These are phyloP conservation scores for Andrena cerasifolii DNA, from an alignment of 1,140 invertebrate species.

Conservation along the genomic window DNA sequence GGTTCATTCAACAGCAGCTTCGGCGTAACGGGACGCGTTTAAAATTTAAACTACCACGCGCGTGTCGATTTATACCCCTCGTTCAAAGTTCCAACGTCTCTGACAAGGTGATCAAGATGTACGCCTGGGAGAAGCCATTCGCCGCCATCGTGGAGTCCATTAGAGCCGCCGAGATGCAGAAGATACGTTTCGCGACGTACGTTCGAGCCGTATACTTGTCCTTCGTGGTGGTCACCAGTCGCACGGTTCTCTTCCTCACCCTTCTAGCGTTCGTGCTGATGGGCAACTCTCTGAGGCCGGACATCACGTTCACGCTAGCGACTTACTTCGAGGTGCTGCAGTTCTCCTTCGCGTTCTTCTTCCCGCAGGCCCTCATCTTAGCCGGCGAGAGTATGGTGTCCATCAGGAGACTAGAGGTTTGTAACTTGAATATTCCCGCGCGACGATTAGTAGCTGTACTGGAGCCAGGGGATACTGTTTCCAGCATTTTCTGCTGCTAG, in stretches of 20 bases:
- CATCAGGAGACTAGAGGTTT: constrained; percentile 83
- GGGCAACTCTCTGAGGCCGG: constrained; percentile 86
- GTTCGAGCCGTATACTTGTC: constrained; percentile 88
- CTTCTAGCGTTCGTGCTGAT: constrained; percentile 87
- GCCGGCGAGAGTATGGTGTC: constrained; percentile 87
- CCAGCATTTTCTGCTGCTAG: constrained; percentile 85
- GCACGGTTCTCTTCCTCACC: constrained; percentile 88
- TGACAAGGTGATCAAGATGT: constrained; percentile 89
- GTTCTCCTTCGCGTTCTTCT: constrained; percentile 86
- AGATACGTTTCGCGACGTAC: constrained; percentile 87
- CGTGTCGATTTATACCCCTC: not conserved
- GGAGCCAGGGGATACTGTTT: constrained; percentile 64
- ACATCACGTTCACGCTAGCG: constrained; percentile 85
- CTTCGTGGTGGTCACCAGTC: constrained; percentile 88
- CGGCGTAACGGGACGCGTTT: no score
- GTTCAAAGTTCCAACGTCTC: not conserved
- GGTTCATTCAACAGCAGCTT: no score
- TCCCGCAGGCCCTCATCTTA: constrained; percentile 88
- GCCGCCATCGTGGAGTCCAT: constrained; percentile 82
- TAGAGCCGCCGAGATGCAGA: constrained; percentile 85
- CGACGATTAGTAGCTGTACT: not conserved
- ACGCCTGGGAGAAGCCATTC: constrained; percentile 89
- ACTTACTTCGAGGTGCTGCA: constrained; percentile 87
- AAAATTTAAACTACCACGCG: no score
- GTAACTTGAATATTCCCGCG: not conserved